Conservation (phyloP, 2,113 vertebrate species). For the Oreochromis tanganicae region DNA sequence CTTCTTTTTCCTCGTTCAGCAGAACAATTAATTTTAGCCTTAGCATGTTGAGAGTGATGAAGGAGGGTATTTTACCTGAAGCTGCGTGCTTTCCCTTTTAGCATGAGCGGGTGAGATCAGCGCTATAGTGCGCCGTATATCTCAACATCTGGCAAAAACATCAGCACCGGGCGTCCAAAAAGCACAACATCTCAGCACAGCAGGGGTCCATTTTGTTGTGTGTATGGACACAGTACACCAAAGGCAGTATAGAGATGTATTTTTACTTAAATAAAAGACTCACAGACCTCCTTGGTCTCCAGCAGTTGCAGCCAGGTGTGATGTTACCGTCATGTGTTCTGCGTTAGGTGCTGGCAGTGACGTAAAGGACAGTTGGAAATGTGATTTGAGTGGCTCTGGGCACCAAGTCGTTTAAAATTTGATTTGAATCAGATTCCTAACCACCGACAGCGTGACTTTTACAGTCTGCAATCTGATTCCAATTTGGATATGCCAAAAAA, state of each 20-base stretch:
- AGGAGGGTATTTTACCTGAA: not conserved
- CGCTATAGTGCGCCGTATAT: rapidly evolving
- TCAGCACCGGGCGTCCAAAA: not conserved
- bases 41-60: not conserved
- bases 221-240: not conserved
- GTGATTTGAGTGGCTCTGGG: not conserved
- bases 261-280: not conserved
- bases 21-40: not conserved
- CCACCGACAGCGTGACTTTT: not conserved
- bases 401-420: not conserved
- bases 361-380: not conserved
- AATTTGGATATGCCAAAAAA: not conserved
- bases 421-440: constrained; percentile 46
- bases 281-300: not conserved
- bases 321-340: constrained; percentile 42
- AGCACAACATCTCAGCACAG: not conserved
- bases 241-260: not conserved
- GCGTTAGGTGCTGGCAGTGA: constrained; percentile 2
- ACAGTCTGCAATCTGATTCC: constrained; percentile 16
- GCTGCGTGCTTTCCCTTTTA: not conserved
- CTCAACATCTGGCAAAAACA: not conserved
- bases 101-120: rapidly evolving
- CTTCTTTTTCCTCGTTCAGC: not conserved
- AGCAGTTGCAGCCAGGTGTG: constrained; percentile 1
- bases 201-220: not conserved